Evolutionary conservation across 2,797 vertebrate species (phyloP), one percentile per base, ranked within the genome.

Genomic region (Harpagifer antarcticus): DNA sequence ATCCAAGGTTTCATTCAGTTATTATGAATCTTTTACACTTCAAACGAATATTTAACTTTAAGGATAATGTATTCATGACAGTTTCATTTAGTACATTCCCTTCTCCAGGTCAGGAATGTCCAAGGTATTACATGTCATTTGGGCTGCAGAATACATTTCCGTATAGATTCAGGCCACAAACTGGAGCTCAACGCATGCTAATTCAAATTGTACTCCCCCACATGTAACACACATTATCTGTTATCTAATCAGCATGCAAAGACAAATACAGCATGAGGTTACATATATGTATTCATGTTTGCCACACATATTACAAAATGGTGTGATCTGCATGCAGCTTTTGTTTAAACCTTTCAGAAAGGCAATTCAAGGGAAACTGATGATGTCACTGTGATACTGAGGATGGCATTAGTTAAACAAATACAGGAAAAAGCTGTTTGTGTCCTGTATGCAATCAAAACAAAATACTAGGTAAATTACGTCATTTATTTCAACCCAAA

Each of bases 1-100:
- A 20, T 77, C 31, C 63, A 11, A 2, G 42, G 44, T 62, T 6
- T 62, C 27, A 63, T 68, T 15, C 6, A 47, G 33, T 71, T 56
- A 73, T 76, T 68, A 50, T 20, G 50, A 71, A 52, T 76, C 19
- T 77, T 88, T 87, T 89, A 49, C 81, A 85, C 60, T 81, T 86
- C 58, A 86, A 79, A 78, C 43, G 54, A 20, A 14, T 55, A 15
- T 48, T 53, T 27, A 16, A 53, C 33, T 60, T 12, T 15, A 4
- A 61, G 19, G 19, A 52, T 59, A 73, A 75, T 74, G n/a, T 16
- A 72, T 66, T 63, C 27, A 52, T 37, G 33, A 17, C 49, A 1
- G n/a, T 27, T 50, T 42, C 8, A 52, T 44, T 50, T 9, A 68
- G 55, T 50, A 44, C 37, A 20, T 57, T 55, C 3, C 16, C 37